These are phyloP conservation scores for Aurelia sp. DNA, from an alignment of 30 jellyfish, hydroid and myxozoan species.

Conservation along the genomic window DNA sequence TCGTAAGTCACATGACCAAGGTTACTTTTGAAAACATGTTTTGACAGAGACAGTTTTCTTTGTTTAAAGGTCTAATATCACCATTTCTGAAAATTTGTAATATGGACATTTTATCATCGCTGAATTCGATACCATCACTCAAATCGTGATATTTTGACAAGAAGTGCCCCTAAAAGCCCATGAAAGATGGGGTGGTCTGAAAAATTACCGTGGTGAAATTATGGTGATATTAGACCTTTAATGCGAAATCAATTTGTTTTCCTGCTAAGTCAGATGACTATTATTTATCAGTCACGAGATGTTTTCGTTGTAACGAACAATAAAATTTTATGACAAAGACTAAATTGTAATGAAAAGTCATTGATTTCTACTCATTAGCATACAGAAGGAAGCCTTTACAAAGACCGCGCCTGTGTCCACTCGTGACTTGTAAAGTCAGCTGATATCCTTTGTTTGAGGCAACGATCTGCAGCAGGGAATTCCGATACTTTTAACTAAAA, in stretches of 20 bases:
- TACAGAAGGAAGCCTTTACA: constrained; percentile 17
- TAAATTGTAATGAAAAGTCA: background rate
- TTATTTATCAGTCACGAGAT: constrained; percentile 24
- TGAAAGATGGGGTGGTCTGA: too few species aligned
- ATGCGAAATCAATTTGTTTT: background rate
- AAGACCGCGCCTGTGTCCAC: background rate
- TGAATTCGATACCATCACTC: too few species aligned
- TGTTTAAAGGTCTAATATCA: too few species aligned
- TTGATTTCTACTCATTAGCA: constrained; percentile 12
- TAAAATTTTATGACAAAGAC: background rate
- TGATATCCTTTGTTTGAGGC: constrained; percentile 14
- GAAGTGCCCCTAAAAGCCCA: too few species aligned
- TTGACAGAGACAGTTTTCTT: too few species aligned
- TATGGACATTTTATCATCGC: too few species aligned
- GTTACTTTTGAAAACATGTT: too few species aligned
- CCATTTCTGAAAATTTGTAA: too few species aligned
- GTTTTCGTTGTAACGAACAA: constrained; percentile 2
- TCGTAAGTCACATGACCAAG: too few species aligned
- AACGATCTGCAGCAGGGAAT: background rate
- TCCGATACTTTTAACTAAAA: background rate
- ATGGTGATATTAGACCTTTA: too few species aligned
- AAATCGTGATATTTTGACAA: too few species aligned
- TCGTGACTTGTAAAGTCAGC: constrained; percentile 50
- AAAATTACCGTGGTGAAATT: too few species aligned
- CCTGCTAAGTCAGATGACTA: background rate